Conservation (phyloP, 1,140 invertebrate genomes). For the Dendrolimus punctatus region DNA sequence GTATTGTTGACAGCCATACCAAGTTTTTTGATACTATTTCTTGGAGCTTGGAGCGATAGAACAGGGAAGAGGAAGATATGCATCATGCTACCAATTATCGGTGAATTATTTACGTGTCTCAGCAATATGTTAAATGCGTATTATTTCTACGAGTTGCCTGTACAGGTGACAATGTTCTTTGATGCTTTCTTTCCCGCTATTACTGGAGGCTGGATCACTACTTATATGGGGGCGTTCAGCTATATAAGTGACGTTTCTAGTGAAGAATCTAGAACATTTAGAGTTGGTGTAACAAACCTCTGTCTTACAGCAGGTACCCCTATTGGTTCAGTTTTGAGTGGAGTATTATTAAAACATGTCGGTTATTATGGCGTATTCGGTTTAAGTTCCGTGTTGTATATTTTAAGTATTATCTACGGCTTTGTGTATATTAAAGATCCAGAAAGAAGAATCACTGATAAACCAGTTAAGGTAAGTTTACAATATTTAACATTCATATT, state of each 20-base stretch:
- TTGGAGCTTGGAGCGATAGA: constrained; percentile 78
- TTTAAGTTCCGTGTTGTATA: constrained; percentile 78
- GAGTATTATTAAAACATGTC: constrained; percentile 77
- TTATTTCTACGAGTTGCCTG: constrained; percentile 79
- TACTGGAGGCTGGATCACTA: constrained; percentile 72
- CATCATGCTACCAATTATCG: constrained; percentile 84
- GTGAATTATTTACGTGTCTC: constrained; percentile 80
- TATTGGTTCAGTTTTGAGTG: constrained; percentile 82
- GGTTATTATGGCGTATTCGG: constrained; percentile 86
- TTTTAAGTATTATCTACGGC: constrained; percentile 82
- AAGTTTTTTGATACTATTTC: constrained; percentile 68
- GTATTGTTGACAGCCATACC: constrained; percentile 66
- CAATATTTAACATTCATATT: neutral
- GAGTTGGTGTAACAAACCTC: constrained; percentile 73
- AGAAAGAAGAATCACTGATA: constrained; percentile 37
- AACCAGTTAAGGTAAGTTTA: constrained; percentile 25
- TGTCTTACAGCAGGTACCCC: constrained; percentile 73
- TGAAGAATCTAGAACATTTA: constrained; percentile 72
- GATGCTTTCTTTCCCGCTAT: constrained; percentile 69
- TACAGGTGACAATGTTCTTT: constrained; percentile 78
- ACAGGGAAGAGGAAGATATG: constrained; percentile 82
- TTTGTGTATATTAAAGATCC: constrained; percentile 75
- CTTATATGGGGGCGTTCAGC: constrained; percentile 74
- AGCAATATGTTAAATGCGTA: constrained; percentile 83
- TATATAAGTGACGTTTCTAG: constrained; percentile 75